Conservation (phyloP, 2,797 vertebrate genomes). For the Amblyraja radiata region DNA sequence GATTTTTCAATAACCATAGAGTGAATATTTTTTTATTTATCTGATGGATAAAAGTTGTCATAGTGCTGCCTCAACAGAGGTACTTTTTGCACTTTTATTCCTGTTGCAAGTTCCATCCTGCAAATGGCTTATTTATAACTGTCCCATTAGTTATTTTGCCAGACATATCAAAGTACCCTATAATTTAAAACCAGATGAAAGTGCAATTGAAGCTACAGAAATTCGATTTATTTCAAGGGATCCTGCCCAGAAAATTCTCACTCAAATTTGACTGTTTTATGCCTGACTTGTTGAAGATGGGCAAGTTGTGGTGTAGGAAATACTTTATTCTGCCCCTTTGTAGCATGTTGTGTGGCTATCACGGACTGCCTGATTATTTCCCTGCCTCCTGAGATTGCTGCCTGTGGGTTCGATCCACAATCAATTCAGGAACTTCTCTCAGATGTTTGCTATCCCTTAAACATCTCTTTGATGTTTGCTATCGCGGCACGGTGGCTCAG, state of each 20-base stretch:
- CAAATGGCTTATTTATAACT: neutral
- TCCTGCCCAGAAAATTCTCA: neutral
- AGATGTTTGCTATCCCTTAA: neutral
- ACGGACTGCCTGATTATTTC: neutral
- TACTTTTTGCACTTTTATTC: neutral
- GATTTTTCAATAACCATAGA: neutral
- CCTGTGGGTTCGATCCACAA: neutral
- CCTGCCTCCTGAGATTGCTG: neutral
- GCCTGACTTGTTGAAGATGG: neutral
- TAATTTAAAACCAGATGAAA: constrained; percentile 17
- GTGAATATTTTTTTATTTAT: neutral
- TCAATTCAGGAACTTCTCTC: neutral
- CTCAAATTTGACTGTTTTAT: constrained; percentile 7
- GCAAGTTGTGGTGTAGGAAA: neutral
- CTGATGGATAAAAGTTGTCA: neutral
- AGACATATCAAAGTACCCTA: neutral
- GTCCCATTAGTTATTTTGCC: constrained; percentile 7
- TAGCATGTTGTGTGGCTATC: neutral
- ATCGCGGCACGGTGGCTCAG: no score
- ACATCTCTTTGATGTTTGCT: no score
- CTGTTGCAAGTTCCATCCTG: neutral
- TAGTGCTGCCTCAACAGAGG: neutral
- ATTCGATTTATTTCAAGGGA: constrained; percentile 11
- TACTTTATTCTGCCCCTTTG: neutral
- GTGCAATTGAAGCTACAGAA: neutral